Conservation (phyloP, 2,113 vertebrate species). For the Cromileptes altivelis region DNA sequence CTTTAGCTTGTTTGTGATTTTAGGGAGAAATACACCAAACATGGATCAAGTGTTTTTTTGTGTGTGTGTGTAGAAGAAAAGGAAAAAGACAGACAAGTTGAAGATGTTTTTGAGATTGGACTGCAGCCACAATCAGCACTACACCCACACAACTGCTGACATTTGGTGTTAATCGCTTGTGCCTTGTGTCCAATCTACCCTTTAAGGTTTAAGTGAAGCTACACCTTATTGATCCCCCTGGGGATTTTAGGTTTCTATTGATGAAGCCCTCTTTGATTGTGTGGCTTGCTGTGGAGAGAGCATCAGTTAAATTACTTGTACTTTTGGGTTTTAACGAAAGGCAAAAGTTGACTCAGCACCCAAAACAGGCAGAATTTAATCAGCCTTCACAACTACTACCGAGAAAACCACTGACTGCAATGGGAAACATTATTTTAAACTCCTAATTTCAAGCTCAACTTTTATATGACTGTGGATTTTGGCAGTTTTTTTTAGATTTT, state of each 20-base stretch:
- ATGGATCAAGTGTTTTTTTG: background rate
- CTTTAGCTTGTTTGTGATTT: background rate
- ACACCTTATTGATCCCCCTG: background rate
- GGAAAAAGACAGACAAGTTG: background rate
- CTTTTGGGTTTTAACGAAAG: background rate
- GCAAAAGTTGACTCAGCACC: background rate
- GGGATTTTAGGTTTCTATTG: background rate
- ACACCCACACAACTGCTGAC: conserved; percentile 9
- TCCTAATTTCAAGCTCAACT: background rate
- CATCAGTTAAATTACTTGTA: background rate
- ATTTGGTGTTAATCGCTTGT: conserved; percentile 10
- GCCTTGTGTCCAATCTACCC: background rate
- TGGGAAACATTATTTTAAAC: background rate
- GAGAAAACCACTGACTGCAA: background rate
- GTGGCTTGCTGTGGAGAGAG: conserved; percentile 4
- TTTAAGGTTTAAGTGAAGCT: conserved; percentile 7
- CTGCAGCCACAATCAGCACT: background rate
- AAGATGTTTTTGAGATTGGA: background rate
- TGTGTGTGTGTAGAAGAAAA: background rate
- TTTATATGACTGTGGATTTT: background rate
- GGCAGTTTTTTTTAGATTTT: too few relatives aligned
- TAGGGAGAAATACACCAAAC: background rate
- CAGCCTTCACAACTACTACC: background rate
- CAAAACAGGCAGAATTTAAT: background rate
- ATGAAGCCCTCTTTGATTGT: background rate